Evolutionary conservation across 2,113 vertebrate genomes (phyloP), one percentile per base, ranked within the genome.

Genomic region (Toxostoma redivivum): DNA sequence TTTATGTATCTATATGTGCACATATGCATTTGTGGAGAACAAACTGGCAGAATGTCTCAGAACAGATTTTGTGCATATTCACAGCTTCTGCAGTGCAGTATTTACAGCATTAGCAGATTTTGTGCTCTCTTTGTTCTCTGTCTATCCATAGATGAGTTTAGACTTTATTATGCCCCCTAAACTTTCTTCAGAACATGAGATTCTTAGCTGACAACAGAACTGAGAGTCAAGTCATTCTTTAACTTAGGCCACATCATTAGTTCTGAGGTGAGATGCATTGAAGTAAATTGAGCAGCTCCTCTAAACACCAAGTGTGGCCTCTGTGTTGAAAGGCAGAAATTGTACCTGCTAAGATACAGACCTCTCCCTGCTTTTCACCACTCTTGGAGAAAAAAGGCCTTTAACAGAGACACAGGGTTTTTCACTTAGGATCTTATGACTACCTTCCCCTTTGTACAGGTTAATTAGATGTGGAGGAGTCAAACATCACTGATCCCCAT

Each of bases 251-350:
- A 45, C 12, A 40, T 11, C 25, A 51, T 77, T 66, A 81, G 28
- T 67, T 91, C 70, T 92, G 78, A 92, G 70, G 38, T 45, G 69
- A 92, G 60, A 81, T n/a, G 7, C 48, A 60, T 9, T 90, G 60
- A 94, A 92, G 74, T 88, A 95, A 96, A 44, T 30, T 66, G 58
- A 79, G 61, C 35, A 73, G 16, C 35, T 86, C 65, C 58, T 96
- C 96, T 74, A 89, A 93, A 80, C 48, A 66, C 40, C 6, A 95
- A 84, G 82, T 91, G 91, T 22, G 86, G 93, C 87, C 92, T 94
- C 6, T 33, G 88, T 72, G 94, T 76, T 89, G 95, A 97, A 97
- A 98, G 28, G 31, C 62, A 74, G 51, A 83, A 84, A 48, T 69
- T 61, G 38, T 79, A 84, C 65, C 35, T 69, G 35, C 57, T 87